Evolutionary conservation across 2,888 invertebrate genomes (phyloP), one percentile per base, ranked within the genome.

Genomic region (Platyscelio sp.): DNA sequence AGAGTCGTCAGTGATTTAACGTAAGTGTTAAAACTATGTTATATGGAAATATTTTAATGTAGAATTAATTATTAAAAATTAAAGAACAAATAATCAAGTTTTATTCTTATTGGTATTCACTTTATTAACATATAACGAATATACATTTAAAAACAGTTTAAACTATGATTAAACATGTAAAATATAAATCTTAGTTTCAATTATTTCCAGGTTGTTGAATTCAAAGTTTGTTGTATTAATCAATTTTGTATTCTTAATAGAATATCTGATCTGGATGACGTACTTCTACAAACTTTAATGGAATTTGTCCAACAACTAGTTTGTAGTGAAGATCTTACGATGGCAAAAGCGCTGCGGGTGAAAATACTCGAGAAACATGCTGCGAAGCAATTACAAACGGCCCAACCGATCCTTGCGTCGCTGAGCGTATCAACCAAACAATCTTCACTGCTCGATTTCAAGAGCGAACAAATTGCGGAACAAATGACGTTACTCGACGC

Each of bases 401-500:
- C 94, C 56, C 93, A 94, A 85, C 93, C 94, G 85, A 90, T 94
- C 54, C 93, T 94, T 20, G 94, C 95, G 3, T 95, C 95, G 40
- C 93, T 95, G 51, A 95, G 95, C 86, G 95, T 96, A 11, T 95
- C 95, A 20, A 95, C 95, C 38, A 95, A 94, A 91, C 95, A 94
- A 88, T 94, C 95, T 20, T 97, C 97, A 0, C 94, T 99, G 40
- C 94, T 99, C 26, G 98, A 98, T 93, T 98, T 99, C 94, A 99
- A 99, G 94, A 97, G 99, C 38, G 96, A 97, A 87, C 98, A 98
- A 90, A 96, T 99, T 56, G 99, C 99, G 20, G 99, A 99, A 93
- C 99, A 99, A 95, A 99, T 99, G 98, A 99, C 99, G 0, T 93
- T 98, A 58, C 94, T 99, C 46, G 99, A 99, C 94, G 98, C 99